These are phyloP conservation scores for Pemphigus obesinymphae DNA, from an alignment of 1,140 invertebrate genomes.

Conservation along the genomic window DNA sequence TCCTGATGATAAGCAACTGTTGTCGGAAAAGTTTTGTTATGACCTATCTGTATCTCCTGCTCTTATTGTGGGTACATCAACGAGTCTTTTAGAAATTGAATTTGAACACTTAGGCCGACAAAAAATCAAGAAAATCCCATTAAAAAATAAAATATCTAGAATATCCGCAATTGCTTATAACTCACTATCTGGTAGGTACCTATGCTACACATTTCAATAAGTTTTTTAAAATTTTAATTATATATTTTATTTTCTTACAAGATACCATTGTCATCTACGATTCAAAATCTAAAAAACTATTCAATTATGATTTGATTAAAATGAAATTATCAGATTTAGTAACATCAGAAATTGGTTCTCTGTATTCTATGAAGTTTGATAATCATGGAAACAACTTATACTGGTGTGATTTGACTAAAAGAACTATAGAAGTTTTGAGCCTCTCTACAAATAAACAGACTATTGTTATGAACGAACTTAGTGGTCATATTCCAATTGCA, in stretches of 20 bases:
- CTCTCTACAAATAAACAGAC: conserved; percentile 56
- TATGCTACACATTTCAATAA: neutral
- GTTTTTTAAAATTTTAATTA: neutral
- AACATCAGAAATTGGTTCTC: conserved; percentile 53
- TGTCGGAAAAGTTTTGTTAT: conserved; percentile 54
- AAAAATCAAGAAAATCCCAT: conserved; percentile 45
- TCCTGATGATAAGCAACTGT: conserved; percentile 63
- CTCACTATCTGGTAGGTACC: conserved; percentile 48
- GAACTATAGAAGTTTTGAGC: conserved; percentile 58
- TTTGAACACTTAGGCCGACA: conserved; percentile 51
- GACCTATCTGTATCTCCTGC: neutral
- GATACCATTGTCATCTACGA: conserved; percentile 48
- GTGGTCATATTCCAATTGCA: conserved; percentile 57
- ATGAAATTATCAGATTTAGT: conserved; percentile 51
- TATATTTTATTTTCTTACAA: conserved; percentile 19
- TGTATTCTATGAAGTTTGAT: conserved; percentile 65
- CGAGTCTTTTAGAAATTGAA: conserved; percentile 50
- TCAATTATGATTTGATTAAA: conserved; percentile 50
- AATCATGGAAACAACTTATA: conserved; percentile 63
- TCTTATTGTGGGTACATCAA: conserved; percentile 47
- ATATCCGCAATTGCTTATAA: conserved; percentile 49
- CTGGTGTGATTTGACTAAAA: conserved; percentile 57
- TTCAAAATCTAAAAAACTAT: conserved; percentile 46
- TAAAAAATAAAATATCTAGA: conserved; percentile 35
- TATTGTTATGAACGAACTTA: conserved; percentile 55